phyloP scores from a whole-genome alignment of 2,888 invertebrate genomes.

The Leucophenga maculata region DNA sequence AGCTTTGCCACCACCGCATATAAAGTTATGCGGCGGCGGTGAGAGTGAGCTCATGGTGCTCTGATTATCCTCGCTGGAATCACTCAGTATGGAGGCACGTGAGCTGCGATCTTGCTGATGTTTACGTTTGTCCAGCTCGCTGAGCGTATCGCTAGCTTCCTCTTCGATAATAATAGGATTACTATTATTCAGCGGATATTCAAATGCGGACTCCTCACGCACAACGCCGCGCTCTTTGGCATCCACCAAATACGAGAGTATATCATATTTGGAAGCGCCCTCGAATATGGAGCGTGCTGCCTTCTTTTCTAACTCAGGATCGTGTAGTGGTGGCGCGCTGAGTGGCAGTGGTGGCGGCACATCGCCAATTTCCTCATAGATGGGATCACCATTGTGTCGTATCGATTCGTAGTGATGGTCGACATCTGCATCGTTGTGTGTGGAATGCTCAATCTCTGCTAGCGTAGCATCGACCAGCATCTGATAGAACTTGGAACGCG shows the following conservation, averaged over 20 bases:
- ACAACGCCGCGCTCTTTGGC: slow-evolving; percentile 84
- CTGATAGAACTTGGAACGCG: slow-evolving; percentile 82
- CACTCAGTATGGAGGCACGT: slow-evolving; percentile 86
- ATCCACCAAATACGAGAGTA: slow-evolving; percentile 90
- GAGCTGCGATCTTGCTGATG: slow-evolving; percentile 73
- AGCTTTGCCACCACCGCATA: slow-evolving; percentile 42
- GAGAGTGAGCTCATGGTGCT: slow-evolving; percentile 77
- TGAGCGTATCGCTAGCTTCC: slow-evolving; percentile 77
- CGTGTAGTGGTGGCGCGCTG: slow-evolving; percentile 83
- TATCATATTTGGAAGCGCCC: slow-evolving; percentile 90
- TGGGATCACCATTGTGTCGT: slow-evolving; percentile 77
- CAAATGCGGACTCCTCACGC: slow-evolving; percentile 79
- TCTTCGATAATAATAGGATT: slow-evolving; percentile 74
- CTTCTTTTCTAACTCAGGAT: slow-evolving; percentile 82
- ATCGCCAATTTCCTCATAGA: slow-evolving; percentile 84
- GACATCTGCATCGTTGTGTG: slow-evolving; percentile 77
- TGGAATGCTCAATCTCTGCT: slow-evolving; percentile 79
- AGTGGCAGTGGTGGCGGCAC: slow-evolving; percentile 85
- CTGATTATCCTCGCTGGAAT: slow-evolving; percentile 86
- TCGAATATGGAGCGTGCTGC: slow-evolving; percentile 79
- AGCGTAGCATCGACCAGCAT: slow-evolving; percentile 81
- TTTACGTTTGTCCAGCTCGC: slow-evolving; percentile 73
- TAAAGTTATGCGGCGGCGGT: slow-evolving; percentile 59
- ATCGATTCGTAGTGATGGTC: slow-evolving; percentile 85
- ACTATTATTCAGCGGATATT: slow-evolving; percentile 76